Conservation (phyloP, 2,797 vertebrate species). For the Sebastes taczanowskii region DNA sequence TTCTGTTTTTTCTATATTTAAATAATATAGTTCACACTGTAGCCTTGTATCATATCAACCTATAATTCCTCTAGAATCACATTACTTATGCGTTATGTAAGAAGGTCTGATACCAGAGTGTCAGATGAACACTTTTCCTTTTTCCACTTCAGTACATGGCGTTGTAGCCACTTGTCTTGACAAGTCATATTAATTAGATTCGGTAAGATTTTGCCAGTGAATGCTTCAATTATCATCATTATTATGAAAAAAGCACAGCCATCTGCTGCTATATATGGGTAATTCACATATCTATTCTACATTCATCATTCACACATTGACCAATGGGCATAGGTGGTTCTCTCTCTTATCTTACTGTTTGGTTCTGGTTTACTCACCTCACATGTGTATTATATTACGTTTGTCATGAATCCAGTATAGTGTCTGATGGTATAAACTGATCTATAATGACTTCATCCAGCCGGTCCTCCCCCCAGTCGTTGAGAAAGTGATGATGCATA, state of each 20-base stretch:
- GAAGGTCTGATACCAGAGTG: not conserved
- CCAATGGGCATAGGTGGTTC: not conserved
- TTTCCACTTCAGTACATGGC: not conserved
- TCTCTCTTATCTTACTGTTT: not conserved
- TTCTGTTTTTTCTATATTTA: not conserved
- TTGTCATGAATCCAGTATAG: not conserved
- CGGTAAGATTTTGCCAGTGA: not conserved
- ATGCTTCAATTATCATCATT: not conserved
- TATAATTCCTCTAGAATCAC: not conserved
- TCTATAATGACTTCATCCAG: not conserved
- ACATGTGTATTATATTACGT: not conserved
- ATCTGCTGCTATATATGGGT: not conserved
- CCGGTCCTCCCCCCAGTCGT: too few relatives aligned
- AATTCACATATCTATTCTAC: not conserved
- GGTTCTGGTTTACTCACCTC: not conserved
- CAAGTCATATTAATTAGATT: not conserved
- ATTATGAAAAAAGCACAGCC: not conserved
- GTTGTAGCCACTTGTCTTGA: not conserved
- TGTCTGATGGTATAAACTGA: not conserved
- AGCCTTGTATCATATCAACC: not conserved
- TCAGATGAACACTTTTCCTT: not conserved
- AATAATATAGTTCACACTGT: constrained; percentile 8
- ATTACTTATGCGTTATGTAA: not conserved
- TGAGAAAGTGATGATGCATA: constrained; percentile 22
- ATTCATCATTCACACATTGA: not conserved